Base-by-base conservation (phyloP, 2,888 invertebrate species). In the Dastarcus helophoroides region DNA sequence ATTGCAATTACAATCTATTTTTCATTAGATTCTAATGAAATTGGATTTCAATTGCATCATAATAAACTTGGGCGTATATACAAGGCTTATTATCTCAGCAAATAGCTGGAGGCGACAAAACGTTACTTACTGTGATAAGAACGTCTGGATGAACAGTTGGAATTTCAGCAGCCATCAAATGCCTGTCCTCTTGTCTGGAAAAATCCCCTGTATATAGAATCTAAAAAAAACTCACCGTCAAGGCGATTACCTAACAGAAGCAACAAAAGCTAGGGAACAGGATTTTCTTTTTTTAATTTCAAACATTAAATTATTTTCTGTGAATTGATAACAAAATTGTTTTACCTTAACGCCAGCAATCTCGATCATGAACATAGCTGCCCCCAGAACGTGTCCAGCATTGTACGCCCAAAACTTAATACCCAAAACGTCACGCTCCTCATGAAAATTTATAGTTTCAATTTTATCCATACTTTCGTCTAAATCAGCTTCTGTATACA, bases 341-440 rank as follows among this genome's bases (percentile, higher is more conserved):
- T 25, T 29, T 52, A 75, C 74, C 68, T 90, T 93, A 2, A 97
- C 94, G 8, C 97, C 98, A 15, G 97, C 98, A 28, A 99, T 98
- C 69, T 98, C 97, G 35, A 99, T 89, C 94, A 98, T 95, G 59
- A 99, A 99, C 97, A 99, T 99, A 31, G 97, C 97, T 0, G 98
- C 98, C 0, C 98, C 98, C 0, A 99, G 67, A 3, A 98, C 98
- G 62, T 98, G 98, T 0, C 98, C 98, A 0, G 98, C 98, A 58
- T 93, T 91, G 61, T 98, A 99, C 0, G 95, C 94, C 88, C 97
- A 97, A 65, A 99, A 98, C 50, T 89, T 78, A 0, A 98, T 79
- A 0, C 95, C 98, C 50, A 89, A 80, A 1, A 98, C 86, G 51
- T 97, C 97, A 48, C 91, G 91, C 60, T 98, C 97, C 58, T 94